phyloP scores from a whole-genome alignment of 2,888 invertebrate species.

The Cotesia congregata region DNA sequence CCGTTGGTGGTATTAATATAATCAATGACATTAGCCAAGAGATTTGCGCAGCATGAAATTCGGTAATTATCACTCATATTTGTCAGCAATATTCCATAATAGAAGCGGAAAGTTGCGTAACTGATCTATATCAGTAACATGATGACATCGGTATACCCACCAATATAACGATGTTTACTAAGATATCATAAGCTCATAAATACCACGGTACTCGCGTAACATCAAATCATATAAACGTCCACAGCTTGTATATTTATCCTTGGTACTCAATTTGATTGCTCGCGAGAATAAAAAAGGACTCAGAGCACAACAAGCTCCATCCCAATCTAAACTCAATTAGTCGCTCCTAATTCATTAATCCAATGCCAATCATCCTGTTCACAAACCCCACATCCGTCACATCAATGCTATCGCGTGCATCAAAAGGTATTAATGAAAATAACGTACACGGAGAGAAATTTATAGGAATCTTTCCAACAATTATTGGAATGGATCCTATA shows the following conservation, averaged over 20 bases:
- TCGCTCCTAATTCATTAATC: background rate
- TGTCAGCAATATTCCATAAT: too few relatives aligned
- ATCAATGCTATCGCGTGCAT: background rate
- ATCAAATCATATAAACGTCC: background rate
- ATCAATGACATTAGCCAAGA: too few relatives aligned
- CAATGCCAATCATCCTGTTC: background rate
- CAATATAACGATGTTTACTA: background rate
- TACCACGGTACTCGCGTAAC: background rate
- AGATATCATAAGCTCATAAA: background rate
- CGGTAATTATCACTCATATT: too few relatives aligned
- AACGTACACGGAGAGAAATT: too few relatives aligned
- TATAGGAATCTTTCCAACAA: too few relatives aligned
- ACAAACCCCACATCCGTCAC: background rate
- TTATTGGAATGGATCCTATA: too few relatives aligned
- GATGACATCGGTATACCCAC: background rate
- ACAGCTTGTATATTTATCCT: background rate
- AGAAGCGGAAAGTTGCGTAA: background rate
- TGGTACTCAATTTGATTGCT: background rate
- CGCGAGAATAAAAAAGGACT: background rate
- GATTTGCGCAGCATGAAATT: too few relatives aligned
- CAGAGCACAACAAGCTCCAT: background rate
- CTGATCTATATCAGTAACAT: background rate
- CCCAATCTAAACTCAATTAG: background rate
- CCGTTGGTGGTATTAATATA: too few relatives aligned
- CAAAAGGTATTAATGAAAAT: too few relatives aligned